These are phyloP conservation scores for Polyploca ridens DNA, from an alignment of 2,888 invertebrate species.

Conservation along the genomic window DNA sequence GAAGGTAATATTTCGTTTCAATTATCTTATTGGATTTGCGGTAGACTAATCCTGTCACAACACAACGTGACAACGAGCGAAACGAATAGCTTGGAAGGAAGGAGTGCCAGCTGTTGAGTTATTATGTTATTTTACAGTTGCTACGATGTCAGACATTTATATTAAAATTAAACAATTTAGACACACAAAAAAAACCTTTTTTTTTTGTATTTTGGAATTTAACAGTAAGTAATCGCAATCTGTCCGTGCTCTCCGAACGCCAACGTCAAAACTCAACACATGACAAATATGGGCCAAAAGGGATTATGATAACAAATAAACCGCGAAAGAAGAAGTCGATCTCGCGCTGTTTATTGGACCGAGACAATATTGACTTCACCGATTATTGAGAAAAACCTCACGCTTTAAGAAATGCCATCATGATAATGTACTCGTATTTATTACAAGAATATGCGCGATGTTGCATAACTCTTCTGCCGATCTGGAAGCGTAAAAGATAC, in stretches of 20 bases:
- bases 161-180: no score
- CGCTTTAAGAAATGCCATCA: no score
- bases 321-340: constrained; percentile 32
- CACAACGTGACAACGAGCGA: constrained; percentile 40
- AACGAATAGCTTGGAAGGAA: constrained; percentile 44
- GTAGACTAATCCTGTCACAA: constrained; percentile 47
- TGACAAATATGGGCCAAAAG: constrained; percentile 45
- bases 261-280: constrained; percentile 33
- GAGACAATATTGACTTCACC: constrained; percentile 25
- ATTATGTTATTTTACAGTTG: not conserved
- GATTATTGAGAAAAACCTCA: not conserved
- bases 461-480: not conserved
- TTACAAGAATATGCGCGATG: no score
- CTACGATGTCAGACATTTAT: no score
- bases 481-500: not conserved
- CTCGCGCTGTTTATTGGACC: constrained; percentile 31
- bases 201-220: constrained; percentile 1
- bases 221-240: no score
- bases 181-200: not conserved
- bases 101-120: not conserved
- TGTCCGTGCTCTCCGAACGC: constrained; percentile 16
- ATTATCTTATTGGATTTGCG: constrained; percentile 59
- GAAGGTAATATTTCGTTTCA: constrained; percentile 57
- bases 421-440: no score
- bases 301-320: constrained; percentile 50